Conservation (phyloP, 2,888 invertebrate genomes). For the Ophion slaviceki region DNA sequence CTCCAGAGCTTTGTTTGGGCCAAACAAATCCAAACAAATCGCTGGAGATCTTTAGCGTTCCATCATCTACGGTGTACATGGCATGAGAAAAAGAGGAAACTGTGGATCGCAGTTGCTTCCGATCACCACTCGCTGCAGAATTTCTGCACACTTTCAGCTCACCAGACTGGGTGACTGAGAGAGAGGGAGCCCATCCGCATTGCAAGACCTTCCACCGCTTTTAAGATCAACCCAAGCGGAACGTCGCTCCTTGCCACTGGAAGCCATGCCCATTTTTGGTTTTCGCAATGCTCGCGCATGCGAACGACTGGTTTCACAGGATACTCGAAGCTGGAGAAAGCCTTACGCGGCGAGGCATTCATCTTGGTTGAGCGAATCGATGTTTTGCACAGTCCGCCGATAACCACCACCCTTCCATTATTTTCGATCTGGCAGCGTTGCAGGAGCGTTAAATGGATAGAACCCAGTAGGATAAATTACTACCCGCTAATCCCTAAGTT, state of each 20-base stretch:
- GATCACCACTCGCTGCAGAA: constrained; percentile 21
- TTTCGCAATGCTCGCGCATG: constrained; percentile 34
- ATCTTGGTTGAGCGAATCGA: background rate
- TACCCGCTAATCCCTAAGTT: background rate
- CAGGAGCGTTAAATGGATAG: background rate
- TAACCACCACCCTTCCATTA: background rate
- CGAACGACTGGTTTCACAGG: constrained; percentile 50
- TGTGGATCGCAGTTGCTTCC: constrained; percentile 27
- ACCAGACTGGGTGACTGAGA: background rate
- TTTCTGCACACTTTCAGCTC: constrained; percentile 8
- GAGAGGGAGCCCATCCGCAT: constrained; percentile 4
- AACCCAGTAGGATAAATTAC: background rate
- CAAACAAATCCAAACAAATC: background rate
- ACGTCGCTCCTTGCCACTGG: constrained; percentile 17
- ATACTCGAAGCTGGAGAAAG: constrained; percentile 32
- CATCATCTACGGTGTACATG: constrained; percentile 48
- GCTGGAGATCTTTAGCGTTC: constrained; percentile 59
- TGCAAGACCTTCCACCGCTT: constrained; percentile 30
- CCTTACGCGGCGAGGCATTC: constrained; percentile 38
- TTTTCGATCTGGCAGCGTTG: background rate
- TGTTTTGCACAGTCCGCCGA: background rate
- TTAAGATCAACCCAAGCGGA: constrained; percentile 21
- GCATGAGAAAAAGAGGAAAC: constrained; percentile 23
- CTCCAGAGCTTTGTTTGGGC: background rate
- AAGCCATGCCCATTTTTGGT: constrained; percentile 39